These are phyloP conservation scores for Microctonus brassicae DNA, from an alignment of 2,888 invertebrate genomes.

Conservation along the genomic window DNA sequence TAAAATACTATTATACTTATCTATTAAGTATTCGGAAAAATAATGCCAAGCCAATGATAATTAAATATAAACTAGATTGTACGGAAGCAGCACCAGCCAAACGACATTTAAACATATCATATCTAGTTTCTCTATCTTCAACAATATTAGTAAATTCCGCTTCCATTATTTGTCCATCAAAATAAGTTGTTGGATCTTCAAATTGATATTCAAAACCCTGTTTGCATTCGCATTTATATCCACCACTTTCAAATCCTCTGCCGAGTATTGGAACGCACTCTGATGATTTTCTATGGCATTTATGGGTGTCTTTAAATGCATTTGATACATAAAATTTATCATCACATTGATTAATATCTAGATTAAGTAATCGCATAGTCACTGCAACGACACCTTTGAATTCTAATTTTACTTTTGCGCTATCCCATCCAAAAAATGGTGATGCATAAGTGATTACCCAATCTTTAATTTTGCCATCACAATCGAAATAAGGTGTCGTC, in stretches of 20 bases:
- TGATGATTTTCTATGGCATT: conserved; percentile 91
- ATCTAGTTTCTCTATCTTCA: conserved; percentile 82
- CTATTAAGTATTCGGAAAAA: conserved; percentile 50
- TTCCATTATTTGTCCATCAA: conserved; percentile 96
- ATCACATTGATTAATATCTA: conserved; percentile 96
- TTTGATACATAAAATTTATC: conserved; percentile 90
- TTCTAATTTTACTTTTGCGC: conserved; percentile 88
- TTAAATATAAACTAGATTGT: conserved; percentile 72
- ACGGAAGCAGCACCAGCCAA: conserved; percentile 84
- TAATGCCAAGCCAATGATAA: conserved; percentile 54
- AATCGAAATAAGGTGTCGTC: conserved; percentile 94
- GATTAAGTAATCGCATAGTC: conserved; percentile 87
- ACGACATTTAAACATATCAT: conserved; percentile 92
- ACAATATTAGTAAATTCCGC: conserved; percentile 94
- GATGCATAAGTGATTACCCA: conserved; percentile 97
- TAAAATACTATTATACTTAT: conserved; percentile 31
- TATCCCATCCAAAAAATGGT: conserved; percentile 98
- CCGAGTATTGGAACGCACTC: conserved; percentile 96
- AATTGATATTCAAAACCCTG: conserved; percentile 98
- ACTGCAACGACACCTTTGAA: conserved; percentile 96
- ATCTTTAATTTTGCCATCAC: conserved; percentile 89
- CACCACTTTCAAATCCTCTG: conserved; percentile 92
- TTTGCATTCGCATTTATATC: conserved; percentile 97
- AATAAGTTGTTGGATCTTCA: conserved; percentile 93
- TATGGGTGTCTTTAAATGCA: conserved; percentile 94